Evolutionary conservation across 2,113 vertebrate genomes (phyloP).

Genomic region (Mungos mungo): DNA sequence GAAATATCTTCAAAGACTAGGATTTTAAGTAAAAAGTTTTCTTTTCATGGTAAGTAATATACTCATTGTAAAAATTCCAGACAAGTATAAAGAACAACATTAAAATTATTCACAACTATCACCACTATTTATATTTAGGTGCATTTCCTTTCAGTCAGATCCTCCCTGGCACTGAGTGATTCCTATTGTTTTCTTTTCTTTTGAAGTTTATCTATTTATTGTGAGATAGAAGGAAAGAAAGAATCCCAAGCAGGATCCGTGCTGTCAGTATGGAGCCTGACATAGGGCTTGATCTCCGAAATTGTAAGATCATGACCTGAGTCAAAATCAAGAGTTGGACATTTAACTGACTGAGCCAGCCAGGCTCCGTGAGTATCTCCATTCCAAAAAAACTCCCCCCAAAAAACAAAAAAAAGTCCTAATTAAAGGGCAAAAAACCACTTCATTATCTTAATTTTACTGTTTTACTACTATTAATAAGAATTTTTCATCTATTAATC

Average conservation of each 20-base stretch:
- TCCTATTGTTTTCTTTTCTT: neutral
- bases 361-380: no score
- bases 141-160: neutral
- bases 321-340: no score
- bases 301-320: no score
- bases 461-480: neutral
- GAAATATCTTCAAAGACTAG: neutral
- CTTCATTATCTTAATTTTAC: neutral
- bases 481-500: neutral
- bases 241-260: no score
- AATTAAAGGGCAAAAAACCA: neutral
- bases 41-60: neutral
- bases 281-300: no score
- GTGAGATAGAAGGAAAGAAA: no score
- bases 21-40: conserved; percentile 24
- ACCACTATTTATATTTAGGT: neutral
- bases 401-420: neutral
- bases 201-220: no score
- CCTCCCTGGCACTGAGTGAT: neutral
- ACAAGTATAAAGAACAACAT: neutral
- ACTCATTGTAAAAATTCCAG: neutral
- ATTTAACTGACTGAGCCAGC: no score
- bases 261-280: no score
- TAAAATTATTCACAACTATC: neutral
- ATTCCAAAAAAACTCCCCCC: neutral